Evolutionary conservation across 1,140 invertebrate genomes (phyloP), one percentile per base, ranked within the genome.

Genomic region (Anoplolepis gracilipes): DNA sequence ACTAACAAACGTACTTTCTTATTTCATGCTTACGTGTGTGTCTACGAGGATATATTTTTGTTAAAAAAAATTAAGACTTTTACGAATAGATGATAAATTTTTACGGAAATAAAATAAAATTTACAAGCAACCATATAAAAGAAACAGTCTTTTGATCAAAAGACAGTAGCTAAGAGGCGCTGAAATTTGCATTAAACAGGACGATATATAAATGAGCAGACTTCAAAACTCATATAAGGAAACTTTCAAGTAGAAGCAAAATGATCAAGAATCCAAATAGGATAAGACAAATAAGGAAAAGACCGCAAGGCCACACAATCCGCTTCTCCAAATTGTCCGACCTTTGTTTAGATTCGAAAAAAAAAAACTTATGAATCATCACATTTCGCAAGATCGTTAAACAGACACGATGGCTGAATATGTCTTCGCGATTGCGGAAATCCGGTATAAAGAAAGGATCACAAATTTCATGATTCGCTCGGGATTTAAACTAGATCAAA

Each of bases 401-500:
- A 72, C 0, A 5, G 22, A 25, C 13, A 75, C 36, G 11, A 25
- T 53, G n/a, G 33, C 4, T 6, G 13, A 53, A 53, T 25, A 22
- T 25, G n/a, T 69, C 33, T 42, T 42, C 1, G 33, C 33, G 36
- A 82, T 82, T 69, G 22, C 25, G 25, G 25, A 59, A 62, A 82
- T 59, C 28, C 39, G 53, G 8, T 10, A 25, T 22, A 49, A 70
- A n/a, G 19, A 57, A 49, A 69, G 77, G 33, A 57, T 73, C 36
- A 36, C 78, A 82, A 82, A 82, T 82, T 72, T 82, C 25, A 13
- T 53, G 13, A 61, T 82, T 82, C 73, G 13, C 42, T 64, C 30
- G 25, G 11, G 33, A 57, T 85, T 57, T 42, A 42, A 42, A n/a
- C 25, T n/a, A 39, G 53, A 78, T 64, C 49, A 85, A 77, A 59